Evolutionary conservation across 2,888 invertebrate genomes (phyloP).

Genomic region (Entomobrya multifasciata): DNA sequence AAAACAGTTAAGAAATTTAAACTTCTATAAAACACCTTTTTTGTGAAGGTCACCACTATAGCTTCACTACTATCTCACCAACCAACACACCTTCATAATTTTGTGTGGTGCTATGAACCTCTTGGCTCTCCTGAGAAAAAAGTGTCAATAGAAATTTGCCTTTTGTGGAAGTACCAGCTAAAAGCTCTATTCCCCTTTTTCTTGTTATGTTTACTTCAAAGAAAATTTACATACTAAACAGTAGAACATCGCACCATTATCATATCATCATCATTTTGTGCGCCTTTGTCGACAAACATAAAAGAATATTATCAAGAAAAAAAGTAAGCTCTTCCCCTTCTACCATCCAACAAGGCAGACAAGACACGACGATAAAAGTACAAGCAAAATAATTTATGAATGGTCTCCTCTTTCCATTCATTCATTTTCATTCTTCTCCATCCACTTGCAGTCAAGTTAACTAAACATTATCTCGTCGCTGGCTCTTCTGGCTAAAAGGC

Average conservation of each 20-base stretch:
- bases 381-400: constrained; percentile 47
- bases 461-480: no score
- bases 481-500: no score
- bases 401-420: constrained; percentile 42
- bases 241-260: constrained; percentile 20
- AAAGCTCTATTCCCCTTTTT: neutral
- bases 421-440: constrained; percentile 35
- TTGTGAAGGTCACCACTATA: neutral
- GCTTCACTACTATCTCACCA: neutral
- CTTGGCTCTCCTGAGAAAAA: constrained; percentile 1
- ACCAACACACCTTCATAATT: constrained; percentile 2
- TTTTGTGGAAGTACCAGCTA: constrained; percentile 46
- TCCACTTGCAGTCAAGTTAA: no score
- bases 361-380: neutral
- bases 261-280: constrained; percentile 1
- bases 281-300: neutral
- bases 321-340: neutral
- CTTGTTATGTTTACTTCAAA: constrained; percentile 2
- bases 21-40: no score
- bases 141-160: constrained; percentile 59
- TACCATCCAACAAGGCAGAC: neutral
- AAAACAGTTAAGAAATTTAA: no score
- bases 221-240: constrained; percentile 25
- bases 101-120: neutral
- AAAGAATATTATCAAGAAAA: no score